Evolutionary conservation across 1,140 invertebrate genomes (phyloP), one percentile per base, ranked within the genome.

Genomic region (Drosophila sechellia): DNA sequence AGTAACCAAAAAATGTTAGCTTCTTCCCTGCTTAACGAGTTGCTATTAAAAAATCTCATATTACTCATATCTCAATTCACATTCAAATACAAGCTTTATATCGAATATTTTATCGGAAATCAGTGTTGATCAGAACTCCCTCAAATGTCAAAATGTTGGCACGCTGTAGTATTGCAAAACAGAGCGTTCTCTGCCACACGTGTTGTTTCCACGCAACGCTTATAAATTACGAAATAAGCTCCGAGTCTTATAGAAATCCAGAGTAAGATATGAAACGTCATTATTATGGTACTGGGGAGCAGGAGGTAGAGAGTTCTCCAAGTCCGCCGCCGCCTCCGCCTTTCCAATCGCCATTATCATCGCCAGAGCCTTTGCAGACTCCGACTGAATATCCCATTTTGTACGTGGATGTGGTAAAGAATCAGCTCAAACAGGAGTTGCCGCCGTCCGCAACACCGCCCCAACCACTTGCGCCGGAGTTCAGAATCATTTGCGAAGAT

Each of bases 351-450:
- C 61, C 59, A 1, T 6, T 15, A 5, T 49, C 63, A 4, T 42
- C 65, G 27, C 50, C 49, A 10, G 40, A 64, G 10, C 15, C 45
- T 6, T n/a, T 53, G 53, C 45, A 25, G 35, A 11, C 46, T 17
- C 22, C 25, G 8, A 35, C 31, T 10, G 22, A 22, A 1, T 75
- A 39, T 5, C 22, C 46, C 11, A 11, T 55, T 12, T 35, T 80
- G 1, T 89, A 89, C 15, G 84, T 89, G 50, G 84, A 89, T 75
- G 84, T 89, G 50, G 79, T 89, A 0, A 87, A 84, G 57, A 89
- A 89, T 15, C 63, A 71, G 57, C 34, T 72, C n/a, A 70, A 63
- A 5, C 5, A 43, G 20, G 61, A 72, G 17, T 6, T 35, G 0
- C 15, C 53, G 11, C 27, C 43, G 5, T 27, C 58, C 1, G 8